phyloP scores from a whole-genome alignment of 2,797 vertebrate genomes.

The Babyrousa celebensis region DNA sequence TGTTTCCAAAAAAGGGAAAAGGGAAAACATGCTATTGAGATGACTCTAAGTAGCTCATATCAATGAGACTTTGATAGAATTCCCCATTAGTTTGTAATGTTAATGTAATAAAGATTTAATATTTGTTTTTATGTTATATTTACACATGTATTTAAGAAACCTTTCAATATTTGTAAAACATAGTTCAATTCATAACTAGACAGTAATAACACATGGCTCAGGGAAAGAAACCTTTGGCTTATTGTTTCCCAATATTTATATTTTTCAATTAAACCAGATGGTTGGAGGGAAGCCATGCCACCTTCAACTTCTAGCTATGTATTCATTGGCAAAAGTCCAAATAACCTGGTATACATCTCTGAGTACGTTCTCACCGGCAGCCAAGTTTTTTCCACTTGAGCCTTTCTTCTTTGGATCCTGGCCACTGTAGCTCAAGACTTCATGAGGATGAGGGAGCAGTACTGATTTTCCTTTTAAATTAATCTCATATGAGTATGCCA shows the following conservation, averaged over 20 bases:
- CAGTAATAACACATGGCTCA: constrained; percentile 71
- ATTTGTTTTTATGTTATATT: background rate
- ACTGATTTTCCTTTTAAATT: constrained; percentile 89
- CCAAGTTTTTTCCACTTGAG: constrained; percentile 83
- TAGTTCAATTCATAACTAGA: constrained; percentile 69
- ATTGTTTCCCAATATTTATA: constrained; percentile 85
- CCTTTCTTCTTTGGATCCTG: constrained; percentile 80
- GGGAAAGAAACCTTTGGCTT: constrained; percentile 79
- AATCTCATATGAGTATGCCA: constrained; percentile 79
- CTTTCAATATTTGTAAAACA: background rate
- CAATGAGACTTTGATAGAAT: background rate
- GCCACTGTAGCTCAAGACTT: constrained; percentile 88
- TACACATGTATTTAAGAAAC: background rate
- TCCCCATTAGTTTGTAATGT: background rate
- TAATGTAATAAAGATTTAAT: background rate
- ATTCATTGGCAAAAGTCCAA: constrained; percentile 85
- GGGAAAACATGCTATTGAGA: background rate
- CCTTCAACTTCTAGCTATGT: constrained; percentile 83
- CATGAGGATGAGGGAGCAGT: constrained; percentile 84
- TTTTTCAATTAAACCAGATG: constrained; percentile 82
- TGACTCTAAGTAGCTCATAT: background rate
- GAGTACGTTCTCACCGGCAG: constrained; percentile 79
- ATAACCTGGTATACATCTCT: constrained; percentile 58
- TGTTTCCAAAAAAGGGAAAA: background rate
- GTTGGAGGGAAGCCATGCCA: constrained; percentile 84